These are phyloP conservation scores for Diplazon laetatorius DNA, from an alignment of 2,888 invertebrate genomes.

Conservation along the genomic window DNA sequence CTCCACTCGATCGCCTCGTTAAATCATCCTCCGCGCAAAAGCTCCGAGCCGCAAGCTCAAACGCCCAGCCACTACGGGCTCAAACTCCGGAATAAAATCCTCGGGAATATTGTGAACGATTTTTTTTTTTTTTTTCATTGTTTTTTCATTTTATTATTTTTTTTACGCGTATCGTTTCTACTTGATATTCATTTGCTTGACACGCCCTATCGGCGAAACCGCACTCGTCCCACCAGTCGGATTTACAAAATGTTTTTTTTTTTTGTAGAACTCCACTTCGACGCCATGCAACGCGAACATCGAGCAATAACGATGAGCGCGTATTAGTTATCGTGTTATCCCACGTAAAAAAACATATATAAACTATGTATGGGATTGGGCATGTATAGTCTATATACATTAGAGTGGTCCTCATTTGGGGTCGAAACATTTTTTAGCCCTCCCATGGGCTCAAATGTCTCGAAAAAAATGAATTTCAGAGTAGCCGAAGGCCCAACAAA, in stretches of 20 bases:
- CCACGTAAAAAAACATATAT: no score
- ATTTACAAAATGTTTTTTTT: neutral
- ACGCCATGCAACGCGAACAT: no score
- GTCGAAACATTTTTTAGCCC: no score
- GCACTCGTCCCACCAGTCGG: neutral
- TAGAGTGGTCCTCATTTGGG: no score
- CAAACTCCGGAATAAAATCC: constrained; percentile 51
- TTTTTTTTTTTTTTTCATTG: neutral
- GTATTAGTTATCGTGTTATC: no score
- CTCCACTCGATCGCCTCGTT: constrained; percentile 34
- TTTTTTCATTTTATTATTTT: constrained; percentile 7
- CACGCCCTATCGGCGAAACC: neutral
- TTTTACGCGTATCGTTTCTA: neutral
- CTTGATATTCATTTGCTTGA: neutral
- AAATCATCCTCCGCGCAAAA: constrained; percentile 42
- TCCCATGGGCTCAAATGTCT: no score
- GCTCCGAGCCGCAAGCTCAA: no score
- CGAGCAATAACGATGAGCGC: neutral
- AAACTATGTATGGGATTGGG: no score
- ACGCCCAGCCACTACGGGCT: constrained; percentile 40
- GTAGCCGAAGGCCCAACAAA: no score
- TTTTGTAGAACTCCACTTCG: no score
- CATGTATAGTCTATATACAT: no score
- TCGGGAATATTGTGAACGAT: constrained; percentile 16
- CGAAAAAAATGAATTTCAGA: no score